Base-by-base conservation (phyloP, 2,797 vertebrate species). In the Graptemys geographica region DNA sequence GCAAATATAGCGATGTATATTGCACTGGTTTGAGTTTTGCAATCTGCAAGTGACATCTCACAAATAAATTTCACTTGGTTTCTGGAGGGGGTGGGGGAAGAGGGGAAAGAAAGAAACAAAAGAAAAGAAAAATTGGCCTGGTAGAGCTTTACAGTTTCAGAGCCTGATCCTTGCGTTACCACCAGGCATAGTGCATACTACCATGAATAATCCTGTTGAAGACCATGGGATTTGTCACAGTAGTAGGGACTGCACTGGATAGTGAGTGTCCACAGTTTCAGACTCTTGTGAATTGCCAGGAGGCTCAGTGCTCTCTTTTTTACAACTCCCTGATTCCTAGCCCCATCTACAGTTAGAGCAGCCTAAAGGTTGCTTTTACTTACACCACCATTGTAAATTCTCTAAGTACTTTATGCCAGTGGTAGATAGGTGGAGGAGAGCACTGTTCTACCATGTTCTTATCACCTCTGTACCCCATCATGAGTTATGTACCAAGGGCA, bases 181-280 rank as follows among this genome's bases (percentile, higher is more conserved):
- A 65, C 1, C 7, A 16, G 0, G 0, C 56, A 9, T 2, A 21
- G 13, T 0, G 0, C 0, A 0, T 62, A 69, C 51, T 53, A 53
- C 88, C n/a, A 19, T 3, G n/a, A n/a, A 41, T 27, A 49, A 49
- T 49, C 25, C 74, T 49, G 23, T 49, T 8, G 74, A 72, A 72
- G 37, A 87, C 18, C 19, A 2, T 4, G n/a, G 11, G 0, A 8
- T 31, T 9, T 74, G 82, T 79, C 31, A 2, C 4, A 3, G 27
- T 23, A 1, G 7, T n/a, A 5, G 37, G 37, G 55, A 16, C n/a
- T 74, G 16, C 33, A 76, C 79, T 2, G 0, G 51, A 11, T 28
- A 65, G 2, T 49, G 11, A 0, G 0, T 4, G 65, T 51, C 9
- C 25, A 1, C 5, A 5, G 44, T 47, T 28, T 41, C 41, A 41